These are phyloP conservation scores for Petrolisthes cinctipes DNA, from an alignment of 2,888 invertebrate species.

Conservation along the genomic window DNA sequence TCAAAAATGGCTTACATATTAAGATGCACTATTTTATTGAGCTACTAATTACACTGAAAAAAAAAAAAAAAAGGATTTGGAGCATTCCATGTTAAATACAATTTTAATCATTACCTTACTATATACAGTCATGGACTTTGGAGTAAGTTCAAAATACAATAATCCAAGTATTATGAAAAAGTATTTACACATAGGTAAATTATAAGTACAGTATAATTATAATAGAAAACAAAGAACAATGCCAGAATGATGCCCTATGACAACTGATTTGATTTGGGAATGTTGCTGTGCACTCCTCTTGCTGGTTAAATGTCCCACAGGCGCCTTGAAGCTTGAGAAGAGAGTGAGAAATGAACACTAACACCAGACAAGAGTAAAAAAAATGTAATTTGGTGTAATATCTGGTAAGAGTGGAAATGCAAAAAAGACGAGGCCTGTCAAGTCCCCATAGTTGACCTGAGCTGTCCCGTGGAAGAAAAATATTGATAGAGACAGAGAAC, in stretches of 20 bases:
- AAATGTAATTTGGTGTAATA: conserved; percentile 19
- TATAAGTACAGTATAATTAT: neutral
- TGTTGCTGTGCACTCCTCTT: neutral
- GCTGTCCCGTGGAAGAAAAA: neutral
- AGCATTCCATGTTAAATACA: no score
- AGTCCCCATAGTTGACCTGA: conserved; percentile 28
- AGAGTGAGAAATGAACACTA: conserved; percentile 39
- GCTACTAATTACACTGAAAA: no score
- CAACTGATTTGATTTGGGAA: neutral
- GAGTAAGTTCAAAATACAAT: no score
- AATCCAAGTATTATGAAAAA: no score
- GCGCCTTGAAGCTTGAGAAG: conserved; percentile 26
- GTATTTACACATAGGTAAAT: no score
- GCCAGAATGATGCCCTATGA: no score
- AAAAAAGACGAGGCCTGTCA: conserved; percentile 47
- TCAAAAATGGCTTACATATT: no score
- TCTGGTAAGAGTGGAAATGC: conserved; percentile 12
- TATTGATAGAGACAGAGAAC: conserved; percentile 11
- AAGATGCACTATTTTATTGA: no score
- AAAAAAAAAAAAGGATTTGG: no score
- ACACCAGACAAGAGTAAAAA: conserved; percentile 33
- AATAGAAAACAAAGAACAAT: neutral
- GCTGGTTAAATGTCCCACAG: neutral
- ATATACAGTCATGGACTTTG: no score
- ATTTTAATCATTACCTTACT: no score